These are phyloP conservation scores for Drosophila yooni DNA, from an alignment of 2,888 invertebrate genomes.

Conservation along the genomic window DNA sequence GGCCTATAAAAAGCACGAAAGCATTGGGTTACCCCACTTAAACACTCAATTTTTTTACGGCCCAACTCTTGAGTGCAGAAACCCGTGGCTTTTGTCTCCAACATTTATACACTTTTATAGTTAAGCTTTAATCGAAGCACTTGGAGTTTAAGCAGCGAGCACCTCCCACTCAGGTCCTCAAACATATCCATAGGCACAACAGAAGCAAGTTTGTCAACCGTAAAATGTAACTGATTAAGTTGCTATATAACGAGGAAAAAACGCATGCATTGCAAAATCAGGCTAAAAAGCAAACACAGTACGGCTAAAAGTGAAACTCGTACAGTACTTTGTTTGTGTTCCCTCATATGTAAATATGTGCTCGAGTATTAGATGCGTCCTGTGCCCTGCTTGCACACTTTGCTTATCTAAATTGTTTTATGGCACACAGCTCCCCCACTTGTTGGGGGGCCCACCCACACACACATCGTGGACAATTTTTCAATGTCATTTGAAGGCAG, in stretches of 20 bases:
- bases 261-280: conserved; percentile 27
- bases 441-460: conserved; percentile 37
- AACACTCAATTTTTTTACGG: conserved; percentile 71
- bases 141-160: conserved; percentile 21
- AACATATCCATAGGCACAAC: background rate
- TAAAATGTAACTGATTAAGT: conserved; percentile 65
- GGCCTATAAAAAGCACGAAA: conserved; percentile 49
- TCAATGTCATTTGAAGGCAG: conserved; percentile 71
- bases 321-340: conserved; percentile 12
- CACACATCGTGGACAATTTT: conserved; percentile 59
- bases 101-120: conserved; percentile 52
- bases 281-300: conserved; percentile 21
- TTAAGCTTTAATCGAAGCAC: conserved; percentile 54
- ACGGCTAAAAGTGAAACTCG: conserved; percentile 27
- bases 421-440: conserved; percentile 34
- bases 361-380: conserved; percentile 25
- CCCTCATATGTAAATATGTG: conserved; percentile 26
- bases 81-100: conserved; percentile 66
- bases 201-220: conserved; percentile 36
- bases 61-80: conserved; percentile 67
- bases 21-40: conserved; percentile 61
- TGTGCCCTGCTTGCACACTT: conserved; percentile 48
- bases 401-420: conserved; percentile 76
- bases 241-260: conserved; percentile 20
- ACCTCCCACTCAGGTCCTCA: background rate